Base-by-base conservation (phyloP, 2,888 invertebrate genomes). In the Apotomis turbidana region DNA sequence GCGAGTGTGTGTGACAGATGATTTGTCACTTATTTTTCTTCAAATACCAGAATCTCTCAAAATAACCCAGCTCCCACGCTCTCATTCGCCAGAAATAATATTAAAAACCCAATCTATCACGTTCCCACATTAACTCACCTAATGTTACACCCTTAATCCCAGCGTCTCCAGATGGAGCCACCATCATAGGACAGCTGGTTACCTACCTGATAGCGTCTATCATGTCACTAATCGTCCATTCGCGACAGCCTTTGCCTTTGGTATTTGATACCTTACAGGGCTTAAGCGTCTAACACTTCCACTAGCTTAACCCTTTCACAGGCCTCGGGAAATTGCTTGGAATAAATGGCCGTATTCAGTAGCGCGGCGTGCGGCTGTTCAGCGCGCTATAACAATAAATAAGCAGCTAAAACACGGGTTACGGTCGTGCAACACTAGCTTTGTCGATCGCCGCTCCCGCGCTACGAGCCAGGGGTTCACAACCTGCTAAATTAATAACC, bases 391-490 rank as follows among this genome's bases (percentile, higher is more conserved):
- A 82, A 84, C 81, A 81, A 85, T 84, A 85, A 83, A 83, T 80
- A 83, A 81, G 76, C 78, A 77, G 79, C 78, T 78, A 81, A 83
- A 83, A 83, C 84, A 82, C 79, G 77, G 81, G 83, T 83, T 84
- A 79, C 78, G 68, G 61, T 61, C 60, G 55, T 61, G 70, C 66
- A 66, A 49, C 73, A 73, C 61, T 63, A 64, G 83, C 83, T 85
- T 86, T 85, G 84, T 83, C 81, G 83, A 78, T 79, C 78, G 80
- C 81, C 80, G 84, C 85, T 84, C 77, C 83, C 75, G 83, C 80
- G 81, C 79, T 75, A 66, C 74, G 69, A 46, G 70, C n/a, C 75
- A 79, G 84, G 75, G 68, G 75, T 78, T 0, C 0, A 0, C 41
- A 83, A 84, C 82, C 13, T 77, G 81, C 80, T 44, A 55, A 6